Evolutionary conservation across 2,888 invertebrate species (phyloP).

Genomic region (Endomychus coccineus): DNA sequence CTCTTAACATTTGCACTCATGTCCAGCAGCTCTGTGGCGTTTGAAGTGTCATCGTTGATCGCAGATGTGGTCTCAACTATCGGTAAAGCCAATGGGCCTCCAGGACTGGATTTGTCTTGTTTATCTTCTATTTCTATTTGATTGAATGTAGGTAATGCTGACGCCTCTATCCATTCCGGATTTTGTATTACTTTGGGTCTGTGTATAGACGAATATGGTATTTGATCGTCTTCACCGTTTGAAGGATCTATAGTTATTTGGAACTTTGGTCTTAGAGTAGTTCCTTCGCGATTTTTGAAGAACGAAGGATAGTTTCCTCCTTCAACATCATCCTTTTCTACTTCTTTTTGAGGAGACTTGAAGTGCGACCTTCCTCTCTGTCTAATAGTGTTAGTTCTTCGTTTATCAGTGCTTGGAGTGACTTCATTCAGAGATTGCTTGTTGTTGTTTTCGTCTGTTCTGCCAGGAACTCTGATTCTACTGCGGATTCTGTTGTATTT

Average conservation of each 20-base stretch:
- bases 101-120: neutral
- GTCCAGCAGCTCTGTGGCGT: neutral
- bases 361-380: slow-evolving; percentile 50
- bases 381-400: slow-evolving; percentile 33
- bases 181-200: slow-evolving; percentile 44
- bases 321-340: slow-evolving; percentile 39
- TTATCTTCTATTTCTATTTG: slow-evolving; percentile 11
- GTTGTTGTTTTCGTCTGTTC: slow-evolving; percentile 12
- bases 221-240: slow-evolving; percentile 46
- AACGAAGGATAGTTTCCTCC: slow-evolving; percentile 46
- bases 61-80: too few relatives aligned
- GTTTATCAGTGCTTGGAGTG: slow-evolving; percentile 18
- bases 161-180: slow-evolving; percentile 36
- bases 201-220: slow-evolving; percentile 49
- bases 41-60: neutral
- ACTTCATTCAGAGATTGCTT: slow-evolving; percentile 17
- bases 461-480: slow-evolving; percentile 22
- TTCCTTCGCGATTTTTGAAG: slow-evolving; percentile 28
- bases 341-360: slow-evolving; percentile 38
- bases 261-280: slow-evolving; percentile 39
- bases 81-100: neutral
- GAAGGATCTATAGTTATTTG: slow-evolving; percentile 39
- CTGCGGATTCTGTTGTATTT: slow-evolving; percentile 21
- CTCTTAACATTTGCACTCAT: slow-evolving; percentile 12
- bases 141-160: slow-evolving; percentile 23